Conservation (phyloP, 2,797 vertebrate genomes). For the Bovichtus diacanthus region DNA sequence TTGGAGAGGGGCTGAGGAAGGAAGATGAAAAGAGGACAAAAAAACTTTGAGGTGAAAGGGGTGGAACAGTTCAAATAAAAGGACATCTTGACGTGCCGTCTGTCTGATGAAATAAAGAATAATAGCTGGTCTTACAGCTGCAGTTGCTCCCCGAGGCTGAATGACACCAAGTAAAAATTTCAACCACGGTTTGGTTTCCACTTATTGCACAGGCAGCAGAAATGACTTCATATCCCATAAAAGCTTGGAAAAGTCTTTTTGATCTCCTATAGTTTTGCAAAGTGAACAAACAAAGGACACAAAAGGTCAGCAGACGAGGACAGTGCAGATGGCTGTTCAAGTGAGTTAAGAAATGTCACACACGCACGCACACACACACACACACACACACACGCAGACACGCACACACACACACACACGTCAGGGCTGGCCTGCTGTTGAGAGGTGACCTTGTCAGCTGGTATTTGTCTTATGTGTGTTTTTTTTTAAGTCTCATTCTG, state of each 20-base stretch:
- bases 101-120: conserved; percentile 25
- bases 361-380: conserved; percentile 40
- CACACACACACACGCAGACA: conserved; percentile 44
- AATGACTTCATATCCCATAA: conserved; percentile 21
- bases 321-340: conserved; percentile 57
- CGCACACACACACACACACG: conserved; percentile 48
- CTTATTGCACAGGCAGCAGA: conserved; percentile 50
- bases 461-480: conserved; percentile 59
- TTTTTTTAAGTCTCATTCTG: conserved; percentile 37
- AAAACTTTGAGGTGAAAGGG: conserved; percentile 3
- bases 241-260: conserved; percentile 25
- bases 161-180: conserved; percentile 42
- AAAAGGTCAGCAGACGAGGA: conserved; percentile 64
- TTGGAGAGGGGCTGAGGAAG: conserved; percentile 59
- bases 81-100: neutral
- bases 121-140: conserved; percentile 39
- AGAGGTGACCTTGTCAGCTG: conserved; percentile 69
- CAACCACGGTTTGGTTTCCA: conserved; percentile 38
- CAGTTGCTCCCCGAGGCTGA: conserved; percentile 21
- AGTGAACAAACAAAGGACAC: conserved; percentile 51
- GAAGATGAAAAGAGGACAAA: neutral
- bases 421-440: conserved; percentile 61
- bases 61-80: conserved; percentile 15
- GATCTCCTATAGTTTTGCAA: conserved; percentile 30
- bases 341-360: conserved; percentile 38